A percentile compares a stretch with the other conserved stretches of the same genome.
phyloP scores from a whole-genome alignment of 1,140 invertebrate species.

The Trissolcus basalis region DNA sequence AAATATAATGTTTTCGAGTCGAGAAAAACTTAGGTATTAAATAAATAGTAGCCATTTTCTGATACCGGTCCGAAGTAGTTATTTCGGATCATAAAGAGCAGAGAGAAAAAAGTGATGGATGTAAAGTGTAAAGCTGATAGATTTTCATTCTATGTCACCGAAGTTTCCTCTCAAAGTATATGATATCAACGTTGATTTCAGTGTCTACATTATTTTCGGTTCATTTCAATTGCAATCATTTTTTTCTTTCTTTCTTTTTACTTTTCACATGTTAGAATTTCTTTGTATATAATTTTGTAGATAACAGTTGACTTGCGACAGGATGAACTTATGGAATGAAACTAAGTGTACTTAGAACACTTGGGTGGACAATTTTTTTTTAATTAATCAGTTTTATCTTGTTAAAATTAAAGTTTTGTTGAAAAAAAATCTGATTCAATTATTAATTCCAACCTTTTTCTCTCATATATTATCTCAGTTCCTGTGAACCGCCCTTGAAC shows the following conservation, averaged over 20 bases:
- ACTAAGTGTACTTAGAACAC: background rate
- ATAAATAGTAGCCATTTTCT: background rate
- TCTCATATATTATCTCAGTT: too few species aligned
- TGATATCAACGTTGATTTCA: background rate
- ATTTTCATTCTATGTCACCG: constrained; percentile 4
- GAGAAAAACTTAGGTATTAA: background rate
- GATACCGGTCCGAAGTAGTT: background rate
- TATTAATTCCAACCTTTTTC: too few species aligned
- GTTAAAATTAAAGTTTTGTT: constrained; percentile 4
- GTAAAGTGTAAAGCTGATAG: constrained; percentile 23
- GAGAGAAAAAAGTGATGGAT: too few species aligned
- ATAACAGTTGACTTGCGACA: background rate
- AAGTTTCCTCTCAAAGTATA: constrained; percentile 2
- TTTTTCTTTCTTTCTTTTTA: background rate
- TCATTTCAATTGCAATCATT: background rate
- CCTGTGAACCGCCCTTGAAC: too few species aligned
- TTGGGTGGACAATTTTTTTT: background rate
- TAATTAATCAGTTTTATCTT: background rate
- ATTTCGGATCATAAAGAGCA: background rate
- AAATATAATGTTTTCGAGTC: background rate
- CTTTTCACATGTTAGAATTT: background rate
- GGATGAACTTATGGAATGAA: background rate
- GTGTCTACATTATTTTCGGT: too few species aligned
- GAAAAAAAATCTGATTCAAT: too few species aligned
- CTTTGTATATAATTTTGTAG: constrained; percentile 2